Evolutionary conservation across 37 sponge, comb jelly and placozoan species (phyloP), one percentile per base, ranked within the genome.

Genomic region (Mnemiopsis leidyi): DNA sequence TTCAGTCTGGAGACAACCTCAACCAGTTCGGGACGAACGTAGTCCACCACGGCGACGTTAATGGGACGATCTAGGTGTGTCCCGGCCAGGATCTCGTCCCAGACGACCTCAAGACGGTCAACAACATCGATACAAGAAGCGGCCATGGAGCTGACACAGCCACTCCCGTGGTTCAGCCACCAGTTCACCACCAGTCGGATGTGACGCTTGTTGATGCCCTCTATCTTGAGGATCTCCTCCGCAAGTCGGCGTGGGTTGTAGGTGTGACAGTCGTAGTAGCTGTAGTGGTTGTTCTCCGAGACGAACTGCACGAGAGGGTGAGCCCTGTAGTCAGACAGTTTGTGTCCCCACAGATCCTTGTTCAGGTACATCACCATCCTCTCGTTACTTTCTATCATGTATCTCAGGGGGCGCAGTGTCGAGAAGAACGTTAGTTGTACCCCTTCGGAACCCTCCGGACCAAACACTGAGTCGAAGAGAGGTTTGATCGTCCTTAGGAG

Each of bases 361-460:
- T n/a, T 28, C 30, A 71, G 75, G 30, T 71, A 71, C 30, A 71
- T 23, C n/a, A 71, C 75, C 75, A 71, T 71, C 75, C 75, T 71
- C 75, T 71, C 75, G 30, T 71, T 71, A 25, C 75, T 71, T 28
- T 71, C 75, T 23, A 71, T 28, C 75, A 71, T 71, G 75, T 71
- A 71, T 5, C 75, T 71, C 21, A 71, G 75, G 7, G 75, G 75
- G 5, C 30, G 5, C 75, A 71, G 75, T 23, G 75, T 71, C 3
- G 30, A 23, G 75, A 29, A 71, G 75, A 71, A 71, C n/a, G 75
- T 71, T 5, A 28, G 75, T 25, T 71, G 75, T 5, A 71, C 75
- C 3, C 75, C 75, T 5, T 71, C 75, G 61, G 61, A 48, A 13
- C 61, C 61, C 13, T 48, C 61, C 7, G 25, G 30, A n/a, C 75